Base-by-base conservation (phyloP, 2,888 invertebrate species). In the Rhingia campestris region DNA sequence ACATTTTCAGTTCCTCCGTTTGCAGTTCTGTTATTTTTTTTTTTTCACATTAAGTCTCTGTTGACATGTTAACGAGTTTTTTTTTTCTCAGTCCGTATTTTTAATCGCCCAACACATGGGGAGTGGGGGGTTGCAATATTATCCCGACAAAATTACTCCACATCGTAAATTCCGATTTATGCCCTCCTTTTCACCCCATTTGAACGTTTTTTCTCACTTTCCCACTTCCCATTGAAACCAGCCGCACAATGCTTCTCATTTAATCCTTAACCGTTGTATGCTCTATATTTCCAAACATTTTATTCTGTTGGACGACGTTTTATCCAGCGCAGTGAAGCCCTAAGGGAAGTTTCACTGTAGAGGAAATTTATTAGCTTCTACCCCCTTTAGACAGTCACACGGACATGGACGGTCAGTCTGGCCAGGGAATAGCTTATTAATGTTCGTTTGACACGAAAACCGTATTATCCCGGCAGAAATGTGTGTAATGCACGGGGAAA, bases 391-490 rank as follows among this genome's bases (percentile, higher is more conserved):
- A 47, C 45, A 9, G 35, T 22, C 41, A 30, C 49, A 4, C 9
- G 30, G 10, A 43, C 49, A 4, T 10, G 37, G 6, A 43, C 22
- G 14, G 64, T 51, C 47, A 56, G 67, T 53, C 12, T 61, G 53
- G 69, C 12, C 12, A 33, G 14, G 14, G 54, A 64, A 76, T 66
- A 49, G 59, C 76, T 81, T 76, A 77, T 81, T 72, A 76, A 81
- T 81, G 76, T 75, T 54, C 63, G 45, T 61, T 76, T 81, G 81
- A 77, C 81, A 82, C 66, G 81, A 67, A 76, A 67, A 49, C 61
- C 72, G 43, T 66, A 64, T 74, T 69, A 69, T 69, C 63, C 22
- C n/a, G 58, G 39, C 72, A 32, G 1, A 59, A 39, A 72, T 59
- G 37, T 12, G 3, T 59, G 58, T 64, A 58, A 49, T 70, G 35